Evolutionary conservation across 2,113 vertebrate genomes (phyloP), one percentile per base, ranked within the genome.

Genomic region (Carettochelys insculpta): DNA sequence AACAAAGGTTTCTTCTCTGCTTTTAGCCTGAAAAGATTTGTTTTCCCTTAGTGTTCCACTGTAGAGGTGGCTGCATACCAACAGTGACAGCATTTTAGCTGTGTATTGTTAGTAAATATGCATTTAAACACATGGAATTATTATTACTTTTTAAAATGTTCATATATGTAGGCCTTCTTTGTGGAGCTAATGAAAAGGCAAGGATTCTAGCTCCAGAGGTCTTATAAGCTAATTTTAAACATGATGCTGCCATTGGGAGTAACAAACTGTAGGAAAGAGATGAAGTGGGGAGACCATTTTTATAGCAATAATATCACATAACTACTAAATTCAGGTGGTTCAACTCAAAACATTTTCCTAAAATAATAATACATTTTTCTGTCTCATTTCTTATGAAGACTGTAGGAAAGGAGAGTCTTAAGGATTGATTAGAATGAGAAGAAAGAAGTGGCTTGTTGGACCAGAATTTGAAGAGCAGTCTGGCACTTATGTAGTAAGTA

Each of bases 41-140:
- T 54, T 76, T 50, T 90, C 51, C 58, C 31, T 83, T 94, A 76
- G 11, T 52, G 1, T 71, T 80, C 52, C 29, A 41, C 88, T 34
- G 4, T 25, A 6, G 53, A 43, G 53, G 22, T 77, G 87, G 73
- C 81, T 93, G 85, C 87, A 89, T 61, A 92, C 90, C 78, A 92
- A 79, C 83, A 94, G 77, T 43, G 85, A 87, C 83, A 92, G 90
- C 41, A 82, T 84, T 3, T 77, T 61, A 14, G 81, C 78, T 87
- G 11, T 85, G 8, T 80, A 41, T 77, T 1, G 68, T 93, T 94
- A 90, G 76, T 65, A 73, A 91, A 91, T 20, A 61, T 50, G 43
- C 5, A 17, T 89, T 80, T 47, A 80, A 92, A 78, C 48, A 61
- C 77, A 89, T 61, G 5, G 1, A 45, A 6, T 45, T 10, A 5